Base-by-base conservation (phyloP, 1,140 invertebrate genomes). In the Coptotermes formosanus region DNA sequence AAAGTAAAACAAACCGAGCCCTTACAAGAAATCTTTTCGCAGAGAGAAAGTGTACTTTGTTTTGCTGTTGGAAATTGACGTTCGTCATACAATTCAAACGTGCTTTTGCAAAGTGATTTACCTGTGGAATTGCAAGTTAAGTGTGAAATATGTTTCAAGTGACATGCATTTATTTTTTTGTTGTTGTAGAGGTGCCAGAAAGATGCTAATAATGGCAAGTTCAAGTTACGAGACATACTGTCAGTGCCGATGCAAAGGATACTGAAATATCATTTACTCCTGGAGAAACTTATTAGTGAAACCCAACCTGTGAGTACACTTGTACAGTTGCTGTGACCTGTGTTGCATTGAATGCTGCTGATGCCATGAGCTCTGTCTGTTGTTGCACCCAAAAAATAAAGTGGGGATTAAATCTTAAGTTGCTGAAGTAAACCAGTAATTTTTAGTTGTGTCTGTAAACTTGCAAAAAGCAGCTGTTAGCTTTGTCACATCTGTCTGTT, bases 241-340 rank as follows among this genome's bases (percentile, higher is more conserved):
- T 97, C 97, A 48, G 97, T 99, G 55, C 98, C 98, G 11, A 99
- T 99, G 97, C 98, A 99, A 92, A 92, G 98, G 90, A 96, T 99
- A 87, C 93, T 99, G 45, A 99, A 99, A 90, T 99, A 99, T 91
- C 98, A 99, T 91, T 92, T 99, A 82, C 91, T 99, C 48, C 91
- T 98, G 45, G 94, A 98, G 90, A 99, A 99, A 92, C 91, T 99
- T 43, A 95, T 99, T 12, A 97, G 97, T 89, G 96, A 98, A 90
- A 99, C 98, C 7, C 95, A 95, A 87, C 93, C 93, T 30, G 95
- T 97, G 89, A 93, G 93, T 92, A 84, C 45, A 30, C 23, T 85
- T 48, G 43, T 30, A 38, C 21, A 83, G 38, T 38, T 25, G 25
- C 25, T 83, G 25, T 83, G 38, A 38, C 38, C 2, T 38, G 82